Evolutionary conservation across 2,797 vertebrate genomes (phyloP).

Genomic region (Pantherophis alleghaniensis): DNA sequence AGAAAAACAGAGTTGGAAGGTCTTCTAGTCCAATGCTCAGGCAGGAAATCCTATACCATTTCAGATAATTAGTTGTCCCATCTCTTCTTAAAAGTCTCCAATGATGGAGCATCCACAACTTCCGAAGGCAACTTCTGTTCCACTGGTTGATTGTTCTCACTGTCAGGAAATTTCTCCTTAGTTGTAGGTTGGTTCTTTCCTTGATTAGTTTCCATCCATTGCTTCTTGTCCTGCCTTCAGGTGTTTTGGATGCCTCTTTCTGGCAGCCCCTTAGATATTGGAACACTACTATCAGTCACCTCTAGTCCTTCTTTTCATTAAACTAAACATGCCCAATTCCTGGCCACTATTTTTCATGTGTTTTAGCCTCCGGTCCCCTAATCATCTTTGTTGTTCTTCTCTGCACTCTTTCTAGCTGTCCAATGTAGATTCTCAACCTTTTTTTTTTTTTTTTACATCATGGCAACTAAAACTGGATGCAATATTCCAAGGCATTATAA

Average conservation of each 20-base stretch:
- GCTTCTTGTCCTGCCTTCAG: not conserved
- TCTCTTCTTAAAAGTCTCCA: not conserved
- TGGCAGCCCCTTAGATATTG: not conserved
- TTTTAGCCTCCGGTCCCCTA: not conserved
- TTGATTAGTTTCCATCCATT: not conserved
- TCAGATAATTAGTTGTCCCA: not conserved
- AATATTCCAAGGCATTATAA: not conserved
- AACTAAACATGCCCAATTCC: not conserved
- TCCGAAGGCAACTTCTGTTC: not conserved
- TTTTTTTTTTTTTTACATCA: not conserved
- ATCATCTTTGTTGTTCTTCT: not conserved
- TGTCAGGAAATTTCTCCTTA: not conserved
- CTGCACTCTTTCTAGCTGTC: not conserved
- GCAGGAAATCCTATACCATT: not conserved
- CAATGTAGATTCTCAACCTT: not conserved
- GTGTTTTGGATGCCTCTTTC: not conserved
- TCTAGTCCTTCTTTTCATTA: not conserved
- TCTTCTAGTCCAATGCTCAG: not conserved
- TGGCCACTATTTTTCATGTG: not conserved
- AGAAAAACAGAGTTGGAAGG: not conserved
- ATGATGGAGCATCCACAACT: not conserved
- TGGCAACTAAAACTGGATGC: not conserved
- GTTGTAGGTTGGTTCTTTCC: not conserved
- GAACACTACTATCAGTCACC: not conserved
- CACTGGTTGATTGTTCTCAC: not conserved